These are phyloP conservation scores for Apodemia hepburni DNA, from an alignment of 2,888 invertebrate species.

Conservation along the genomic window DNA sequence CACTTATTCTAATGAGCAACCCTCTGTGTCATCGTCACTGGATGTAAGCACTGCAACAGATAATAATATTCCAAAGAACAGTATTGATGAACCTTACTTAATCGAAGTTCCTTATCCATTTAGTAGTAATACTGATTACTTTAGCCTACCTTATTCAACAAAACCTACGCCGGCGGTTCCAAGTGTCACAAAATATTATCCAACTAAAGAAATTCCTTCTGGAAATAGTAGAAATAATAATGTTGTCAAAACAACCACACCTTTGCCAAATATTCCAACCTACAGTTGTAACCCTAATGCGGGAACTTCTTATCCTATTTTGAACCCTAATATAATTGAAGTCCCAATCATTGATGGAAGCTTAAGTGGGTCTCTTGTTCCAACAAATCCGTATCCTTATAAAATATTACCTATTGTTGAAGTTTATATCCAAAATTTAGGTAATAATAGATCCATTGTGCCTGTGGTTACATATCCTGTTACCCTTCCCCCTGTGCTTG, in stretches of 20 bases:
- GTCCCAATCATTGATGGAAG: background rate
- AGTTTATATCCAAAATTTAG: background rate
- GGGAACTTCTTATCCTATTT: background rate
- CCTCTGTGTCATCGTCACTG: too few species aligned
- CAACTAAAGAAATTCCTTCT: background rate
- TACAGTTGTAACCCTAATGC: background rate
- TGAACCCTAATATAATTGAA: background rate
- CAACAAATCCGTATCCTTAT: background rate
- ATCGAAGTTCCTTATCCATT: background rate
- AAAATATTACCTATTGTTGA: background rate
- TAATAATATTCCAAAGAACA: background rate
- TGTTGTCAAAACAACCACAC: background rate
- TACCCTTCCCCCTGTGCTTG: background rate
- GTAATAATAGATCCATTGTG: background rate
- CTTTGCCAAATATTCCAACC: background rate
- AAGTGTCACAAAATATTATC: background rate
- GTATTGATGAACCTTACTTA: background rate
- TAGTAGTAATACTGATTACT: slow-evolving; percentile 8
- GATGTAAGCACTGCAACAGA: background rate
- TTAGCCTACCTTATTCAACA: slow-evolving; percentile 2
- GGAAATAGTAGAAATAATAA: background rate
- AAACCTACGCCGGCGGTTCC: background rate
- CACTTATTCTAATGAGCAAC: background rate
- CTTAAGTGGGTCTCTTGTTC: background rate
- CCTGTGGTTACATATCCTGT: background rate